Percentiles rank a stretch among this genome's conserved stretches.
These are phyloP conservation scores for Pollenia amentaria DNA, from an alignment of 2,888 invertebrate species.

Conservation along the genomic window DNA sequence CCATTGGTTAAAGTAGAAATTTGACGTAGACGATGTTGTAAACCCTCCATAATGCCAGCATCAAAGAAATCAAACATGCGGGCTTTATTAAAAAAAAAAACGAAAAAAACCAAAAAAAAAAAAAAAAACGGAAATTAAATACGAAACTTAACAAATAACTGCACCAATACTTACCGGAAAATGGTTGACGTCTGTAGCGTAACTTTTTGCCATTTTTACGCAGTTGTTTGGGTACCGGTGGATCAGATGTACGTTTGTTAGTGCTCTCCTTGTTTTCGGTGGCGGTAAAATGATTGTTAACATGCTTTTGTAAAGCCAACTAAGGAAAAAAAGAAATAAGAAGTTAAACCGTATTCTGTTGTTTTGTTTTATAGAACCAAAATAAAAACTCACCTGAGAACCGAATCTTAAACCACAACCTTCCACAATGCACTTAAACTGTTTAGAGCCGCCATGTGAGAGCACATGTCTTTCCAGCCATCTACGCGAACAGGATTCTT, in stretches of 20 bases:
- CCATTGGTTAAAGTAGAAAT: constrained; percentile 88
- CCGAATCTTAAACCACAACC: constrained; percentile 95
- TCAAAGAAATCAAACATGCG: constrained; percentile 98
- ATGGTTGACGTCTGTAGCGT: constrained; percentile 93
- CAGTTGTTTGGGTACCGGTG: constrained; percentile 91
- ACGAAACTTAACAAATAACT: background rate
- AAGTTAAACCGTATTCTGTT: too few species aligned
- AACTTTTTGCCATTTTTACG: constrained; percentile 95
- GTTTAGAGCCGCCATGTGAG: constrained; percentile 96
- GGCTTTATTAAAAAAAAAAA: constrained; percentile 86
- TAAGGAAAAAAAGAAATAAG: constrained; percentile 70
- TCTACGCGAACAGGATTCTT: constrained; percentile 94
- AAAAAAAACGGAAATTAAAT: constrained; percentile 33
- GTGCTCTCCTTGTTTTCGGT: constrained; percentile 85
- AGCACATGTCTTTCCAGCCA: constrained; percentile 97
- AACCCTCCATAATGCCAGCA: constrained; percentile 95
- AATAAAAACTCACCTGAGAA: constrained; percentile 89
- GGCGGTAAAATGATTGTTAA: constrained; percentile 94
- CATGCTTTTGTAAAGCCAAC: constrained; percentile 93
- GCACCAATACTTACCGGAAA: constrained; percentile 89
- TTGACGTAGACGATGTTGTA: constrained; percentile 92
- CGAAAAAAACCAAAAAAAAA: constrained; percentile 74
- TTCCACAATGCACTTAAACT: constrained; percentile 97
- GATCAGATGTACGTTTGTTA: constrained; percentile 90
- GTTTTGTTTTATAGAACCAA: background rate